Evolutionary conservation across 1,140 invertebrate genomes (phyloP).

Genomic region (Drosophila setifemur): DNA sequence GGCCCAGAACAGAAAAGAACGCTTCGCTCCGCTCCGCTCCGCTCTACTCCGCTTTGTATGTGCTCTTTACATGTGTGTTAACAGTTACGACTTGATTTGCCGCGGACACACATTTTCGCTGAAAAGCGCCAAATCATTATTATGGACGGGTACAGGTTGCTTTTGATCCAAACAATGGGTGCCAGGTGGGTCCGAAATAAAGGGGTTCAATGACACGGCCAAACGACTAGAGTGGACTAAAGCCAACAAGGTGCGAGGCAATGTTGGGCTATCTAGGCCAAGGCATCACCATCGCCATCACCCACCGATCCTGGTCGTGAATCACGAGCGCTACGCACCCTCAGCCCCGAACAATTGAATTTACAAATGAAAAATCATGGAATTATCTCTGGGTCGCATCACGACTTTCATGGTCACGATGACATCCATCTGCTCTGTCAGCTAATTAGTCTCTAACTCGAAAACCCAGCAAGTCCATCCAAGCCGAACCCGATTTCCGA

Average conservation of each 20-base stretch:
- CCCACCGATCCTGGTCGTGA: conserved; percentile 28
- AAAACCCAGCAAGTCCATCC: background rate
- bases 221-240: background rate
- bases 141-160: conserved; percentile 44
- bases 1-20: conserved; percentile 15
- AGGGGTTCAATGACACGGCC: conserved; percentile 40
- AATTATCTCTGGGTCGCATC: conserved; percentile 22
- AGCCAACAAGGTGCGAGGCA: conserved; percentile 18
- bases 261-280: conserved; percentile 7
- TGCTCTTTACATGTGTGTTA: conserved; percentile 40
- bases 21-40: too few relatives aligned
- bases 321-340: conserved; percentile 32
- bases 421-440: conserved; percentile 28
- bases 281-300: conserved; percentile 4
- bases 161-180: conserved; percentile 37
- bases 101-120: conserved; percentile 43
- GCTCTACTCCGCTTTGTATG: too few relatives aligned
- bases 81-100: conserved; percentile 74
- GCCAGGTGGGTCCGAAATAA: conserved; percentile 5
- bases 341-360: background rate
- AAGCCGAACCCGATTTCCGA: conserved; percentile 31
- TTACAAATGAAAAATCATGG: background rate
- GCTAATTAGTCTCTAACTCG: conserved; percentile 32
- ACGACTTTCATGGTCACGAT: conserved; percentile 68
- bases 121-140: conserved; percentile 66